A percentile compares a stretch with the other conserved stretches of the same genome.
phyloP scores from a whole-genome alignment of 1,140 invertebrate genomes.

The Drosophila saltans region DNA sequence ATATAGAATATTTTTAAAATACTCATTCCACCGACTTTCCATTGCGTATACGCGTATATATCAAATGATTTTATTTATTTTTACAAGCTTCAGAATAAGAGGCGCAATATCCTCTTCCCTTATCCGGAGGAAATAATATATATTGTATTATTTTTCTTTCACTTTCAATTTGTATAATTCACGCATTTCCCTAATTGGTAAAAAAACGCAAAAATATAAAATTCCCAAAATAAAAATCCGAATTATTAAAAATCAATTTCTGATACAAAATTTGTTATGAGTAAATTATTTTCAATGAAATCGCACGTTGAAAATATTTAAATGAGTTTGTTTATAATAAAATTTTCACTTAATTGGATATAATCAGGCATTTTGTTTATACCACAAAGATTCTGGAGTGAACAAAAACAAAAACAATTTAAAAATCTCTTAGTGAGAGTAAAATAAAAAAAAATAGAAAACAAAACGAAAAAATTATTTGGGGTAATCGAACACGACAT shows the following conservation, averaged over 20 bases:
- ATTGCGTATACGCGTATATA: constrained; percentile 1
- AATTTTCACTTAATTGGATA: constrained; percentile 82
- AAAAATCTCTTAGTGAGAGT: constrained; percentile 30
- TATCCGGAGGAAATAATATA: constrained; percentile 61
- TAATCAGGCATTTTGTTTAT: constrained; percentile 70
- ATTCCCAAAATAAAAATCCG: constrained; percentile 35
- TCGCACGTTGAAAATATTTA: constrained; percentile 74
- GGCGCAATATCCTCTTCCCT: constrained; percentile 47
- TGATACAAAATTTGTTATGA: constrained; percentile 37
- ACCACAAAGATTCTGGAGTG: constrained; percentile 33
- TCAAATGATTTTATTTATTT: constrained; percentile 61
- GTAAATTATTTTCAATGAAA: constrained; percentile 77
- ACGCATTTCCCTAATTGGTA: constrained; percentile 59
- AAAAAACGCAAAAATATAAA: constrained; percentile 50
- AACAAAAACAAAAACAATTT: constrained; percentile 42
- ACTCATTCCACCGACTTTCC: background rate
- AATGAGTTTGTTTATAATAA: constrained; percentile 81
- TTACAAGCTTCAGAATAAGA: constrained; percentile 23
- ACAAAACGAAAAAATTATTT: constrained; percentile 60
- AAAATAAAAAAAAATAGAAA: background rate
- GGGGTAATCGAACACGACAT: constrained; percentile 79
- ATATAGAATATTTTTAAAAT: constrained; percentile 3
- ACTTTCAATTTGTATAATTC: constrained; percentile 37
- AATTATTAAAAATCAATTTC: constrained; percentile 22
- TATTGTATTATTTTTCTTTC: constrained; percentile 34